Percentiles rank a stretch among this genome's conserved stretches.
phyloP scores from a whole-genome alignment of 2,888 invertebrate species.

The Epicampocera succincta region DNA sequence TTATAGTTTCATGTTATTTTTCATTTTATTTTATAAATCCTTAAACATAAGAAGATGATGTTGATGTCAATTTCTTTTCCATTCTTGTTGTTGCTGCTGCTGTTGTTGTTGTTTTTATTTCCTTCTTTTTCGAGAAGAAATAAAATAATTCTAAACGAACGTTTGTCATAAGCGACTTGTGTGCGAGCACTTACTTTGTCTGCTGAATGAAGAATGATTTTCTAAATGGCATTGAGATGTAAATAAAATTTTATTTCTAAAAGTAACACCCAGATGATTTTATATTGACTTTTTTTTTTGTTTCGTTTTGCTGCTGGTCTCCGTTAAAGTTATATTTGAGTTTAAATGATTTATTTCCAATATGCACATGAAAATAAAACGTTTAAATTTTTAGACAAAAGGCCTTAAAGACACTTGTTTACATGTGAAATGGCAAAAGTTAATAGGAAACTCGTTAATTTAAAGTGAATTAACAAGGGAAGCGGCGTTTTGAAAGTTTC shows the following conservation, averaged over 20 bases:
- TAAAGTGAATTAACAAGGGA: too few relatives aligned
- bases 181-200: conserved; percentile 25
- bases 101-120: too few relatives aligned
- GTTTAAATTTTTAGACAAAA: too few relatives aligned
- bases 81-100: too few relatives aligned
- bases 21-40: conserved; percentile 45
- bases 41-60: conserved; percentile 52
- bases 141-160: conserved; percentile 11
- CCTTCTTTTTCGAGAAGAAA: conserved; percentile 19
- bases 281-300: conserved; percentile 14
- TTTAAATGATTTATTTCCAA: conserved; percentile 2
- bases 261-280: conserved; percentile 54
- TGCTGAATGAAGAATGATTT: conserved; percentile 30
- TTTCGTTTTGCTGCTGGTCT: background rate
- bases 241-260: conserved; percentile 60
- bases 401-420: too few relatives aligned
- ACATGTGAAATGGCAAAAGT: too few relatives aligned
- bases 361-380: too few relatives aligned
- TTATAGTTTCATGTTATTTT: conserved; percentile 44
- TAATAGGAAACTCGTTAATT: too few relatives aligned
- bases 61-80: conserved; percentile 6
- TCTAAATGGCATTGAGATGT: conserved; percentile 61
- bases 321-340: conserved; percentile 7
- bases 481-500: too few relatives aligned
- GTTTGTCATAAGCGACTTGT: conserved; percentile 37